These are phyloP conservation scores for Amiota mariae DNA, from an alignment of 2,888 invertebrate species.

Conservation along the genomic window DNA sequence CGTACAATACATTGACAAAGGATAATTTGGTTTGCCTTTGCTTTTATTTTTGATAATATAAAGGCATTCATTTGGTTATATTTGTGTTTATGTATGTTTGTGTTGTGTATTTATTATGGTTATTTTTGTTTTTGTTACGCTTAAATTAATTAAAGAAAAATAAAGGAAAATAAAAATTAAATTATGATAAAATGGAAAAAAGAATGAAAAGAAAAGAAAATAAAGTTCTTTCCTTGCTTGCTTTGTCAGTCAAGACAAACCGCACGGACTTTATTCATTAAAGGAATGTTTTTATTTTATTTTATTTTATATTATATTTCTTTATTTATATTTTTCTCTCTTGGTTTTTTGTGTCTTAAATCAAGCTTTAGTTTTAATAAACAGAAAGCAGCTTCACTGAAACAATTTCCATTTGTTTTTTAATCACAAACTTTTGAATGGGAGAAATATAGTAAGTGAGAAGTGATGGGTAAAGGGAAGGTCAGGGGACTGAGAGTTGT, in stretches of 20 bases:
- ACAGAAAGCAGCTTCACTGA: too few relatives aligned
- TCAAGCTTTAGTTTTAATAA: too few relatives aligned
- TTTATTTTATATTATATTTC: too few relatives aligned
- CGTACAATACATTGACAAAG: too few relatives aligned
- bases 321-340: not conserved
- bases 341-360: not conserved
- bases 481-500: too few relatives aligned
- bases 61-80: not conserved
- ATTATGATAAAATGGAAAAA: constrained; percentile 5
- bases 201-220: not conserved
- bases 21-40: not conserved
- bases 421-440: too few relatives aligned
- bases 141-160: constrained; percentile 16
- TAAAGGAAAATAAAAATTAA: constrained; percentile 1
- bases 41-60: constrained; percentile 8
- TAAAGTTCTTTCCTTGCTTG: not conserved
- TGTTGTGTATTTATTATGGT: constrained; percentile 36
- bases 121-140: constrained; percentile 1
- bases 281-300: too few relatives aligned
- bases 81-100: constrained; percentile 12
- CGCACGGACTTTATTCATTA: too few relatives aligned
- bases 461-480: too few relatives aligned
- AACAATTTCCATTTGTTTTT: too few relatives aligned
- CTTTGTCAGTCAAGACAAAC: not conserved
- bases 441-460: too few relatives aligned